Conservation (phyloP, 92 coral and sea anemone genomes). For the Porites evermanni region DNA sequence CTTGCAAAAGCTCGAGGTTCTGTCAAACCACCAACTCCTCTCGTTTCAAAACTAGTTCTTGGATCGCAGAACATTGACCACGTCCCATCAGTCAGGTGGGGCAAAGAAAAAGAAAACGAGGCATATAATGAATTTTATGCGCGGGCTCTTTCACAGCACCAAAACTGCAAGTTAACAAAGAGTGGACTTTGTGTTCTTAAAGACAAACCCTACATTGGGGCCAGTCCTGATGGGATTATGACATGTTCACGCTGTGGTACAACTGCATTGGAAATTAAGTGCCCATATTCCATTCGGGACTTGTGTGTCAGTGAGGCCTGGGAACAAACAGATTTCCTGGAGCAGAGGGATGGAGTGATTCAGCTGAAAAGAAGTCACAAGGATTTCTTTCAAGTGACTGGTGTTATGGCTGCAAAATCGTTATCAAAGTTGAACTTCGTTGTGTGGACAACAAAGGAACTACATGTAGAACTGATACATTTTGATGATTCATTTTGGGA, state of each 20-base stretch:
- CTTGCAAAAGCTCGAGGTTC: slow-evolving; percentile 30
- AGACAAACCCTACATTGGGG: slow-evolving; percentile 66
- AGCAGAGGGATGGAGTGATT: too few species aligned
- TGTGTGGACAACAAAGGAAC: too few species aligned
- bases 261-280: slow-evolving; percentile 68
- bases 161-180: slow-evolving; percentile 38
- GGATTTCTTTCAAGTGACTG: too few species aligned
- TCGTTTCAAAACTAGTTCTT: slow-evolving; percentile 28
- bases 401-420: too few species aligned
- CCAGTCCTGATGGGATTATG: slow-evolving; percentile 66
- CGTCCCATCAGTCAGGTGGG: slow-evolving; percentile 62
- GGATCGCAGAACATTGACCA: slow-evolving; percentile 38
- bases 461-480: too few species aligned
- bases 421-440: too few species aligned
- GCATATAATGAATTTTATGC: slow-evolving; percentile 28
- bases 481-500: too few species aligned
- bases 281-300: slow-evolving; percentile 57
- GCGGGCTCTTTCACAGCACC: slow-evolving; percentile 1
- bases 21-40: slow-evolving; percentile 52
- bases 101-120: slow-evolving; percentile 37
- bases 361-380: too few species aligned
- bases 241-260: slow-evolving; percentile 67
- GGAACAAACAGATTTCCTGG: too few species aligned
- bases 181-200: slow-evolving; percentile 52
- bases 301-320: neutral